Base-by-base conservation (phyloP, 2,113 vertebrate genomes). In the Tychaedon coryphoeus region DNA sequence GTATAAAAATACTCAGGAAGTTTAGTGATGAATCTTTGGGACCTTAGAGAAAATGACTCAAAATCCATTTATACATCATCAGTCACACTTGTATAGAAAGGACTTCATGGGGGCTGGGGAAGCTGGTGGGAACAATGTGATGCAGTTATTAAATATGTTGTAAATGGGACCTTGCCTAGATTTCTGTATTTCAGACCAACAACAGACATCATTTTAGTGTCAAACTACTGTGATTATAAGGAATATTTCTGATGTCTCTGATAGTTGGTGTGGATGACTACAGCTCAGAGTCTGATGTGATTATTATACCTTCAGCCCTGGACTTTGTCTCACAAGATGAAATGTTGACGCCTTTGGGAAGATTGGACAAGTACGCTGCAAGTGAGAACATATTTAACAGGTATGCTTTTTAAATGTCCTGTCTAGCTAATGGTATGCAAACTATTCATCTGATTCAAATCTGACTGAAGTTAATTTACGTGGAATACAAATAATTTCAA, bases 251-350 rank as follows among this genome's bases (percentile, higher is more conserved):
- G 97, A 97, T 98, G 98, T 99, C 95, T 99, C 98, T 99, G 98
- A 96, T 98, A 99, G 98, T 99, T 98, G 98, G 98, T 99, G 98
- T 98, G 98, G 98, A 99, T 98, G 98, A 98, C 98, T 99, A 98
- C 98, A 98, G 98, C 98, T 99, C 98, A 98, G 98, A 99, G 98
- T 99, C 98, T 99, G 98, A 99, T 98, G 97, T 98, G 98, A 98
- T 99, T 98, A 98, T 99, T 98, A 97, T 98, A 97, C 98, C 98
- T 98, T 98, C 98, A 99, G 98, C 98, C 98, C 97, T 99, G 98
- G 99, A 99, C 98, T 99, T 99, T 97, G 98, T 99, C 97, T 98
- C 98, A 97, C 98, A 99, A 98, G 99, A 99, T 99, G 99, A 99
- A 97, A 98, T 99, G 98, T 98, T 99, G 98, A 99, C 98, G 38